phyloP scores from a whole-genome alignment of 2,113 vertebrate species.

The Gymnobelideus leadbeateri region DNA sequence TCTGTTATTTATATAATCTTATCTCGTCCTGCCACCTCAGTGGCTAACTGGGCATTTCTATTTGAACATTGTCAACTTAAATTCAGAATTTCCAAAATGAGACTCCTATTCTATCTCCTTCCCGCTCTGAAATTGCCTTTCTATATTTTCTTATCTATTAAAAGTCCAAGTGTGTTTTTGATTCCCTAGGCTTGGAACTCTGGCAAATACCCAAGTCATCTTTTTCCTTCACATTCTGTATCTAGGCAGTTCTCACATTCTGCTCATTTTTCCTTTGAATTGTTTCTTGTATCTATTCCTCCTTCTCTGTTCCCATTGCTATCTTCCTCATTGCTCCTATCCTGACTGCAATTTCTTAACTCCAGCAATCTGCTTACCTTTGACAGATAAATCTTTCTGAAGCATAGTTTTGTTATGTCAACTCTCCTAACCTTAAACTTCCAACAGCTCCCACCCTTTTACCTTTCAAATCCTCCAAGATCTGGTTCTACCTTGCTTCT shows the following conservation, averaged over 20 bases:
- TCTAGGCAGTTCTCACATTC: background rate
- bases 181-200: too few species aligned
- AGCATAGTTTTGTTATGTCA: background rate
- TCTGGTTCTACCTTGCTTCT: background rate
- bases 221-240: background rate
- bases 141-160: too few species aligned
- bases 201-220: too few species aligned
- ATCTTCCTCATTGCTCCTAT: background rate
- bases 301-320: background rate
- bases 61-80: too few species aligned
- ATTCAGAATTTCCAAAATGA: too few species aligned
- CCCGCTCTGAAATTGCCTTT: too few species aligned
- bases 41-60: too few species aligned
- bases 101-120: too few species aligned
- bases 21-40: too few species aligned
- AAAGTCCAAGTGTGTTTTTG: too few species aligned
- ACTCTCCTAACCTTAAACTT: background rate
- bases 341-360: background rate
- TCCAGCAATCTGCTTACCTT: background rate
- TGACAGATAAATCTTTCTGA: background rate
- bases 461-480: background rate
- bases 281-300: too few species aligned
- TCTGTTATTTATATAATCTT: too few species aligned
- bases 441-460: background rate
- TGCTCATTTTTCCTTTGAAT: background rate